Base-by-base conservation (phyloP, 2,888 invertebrate genomes). In the Stenodema calcarata region DNA sequence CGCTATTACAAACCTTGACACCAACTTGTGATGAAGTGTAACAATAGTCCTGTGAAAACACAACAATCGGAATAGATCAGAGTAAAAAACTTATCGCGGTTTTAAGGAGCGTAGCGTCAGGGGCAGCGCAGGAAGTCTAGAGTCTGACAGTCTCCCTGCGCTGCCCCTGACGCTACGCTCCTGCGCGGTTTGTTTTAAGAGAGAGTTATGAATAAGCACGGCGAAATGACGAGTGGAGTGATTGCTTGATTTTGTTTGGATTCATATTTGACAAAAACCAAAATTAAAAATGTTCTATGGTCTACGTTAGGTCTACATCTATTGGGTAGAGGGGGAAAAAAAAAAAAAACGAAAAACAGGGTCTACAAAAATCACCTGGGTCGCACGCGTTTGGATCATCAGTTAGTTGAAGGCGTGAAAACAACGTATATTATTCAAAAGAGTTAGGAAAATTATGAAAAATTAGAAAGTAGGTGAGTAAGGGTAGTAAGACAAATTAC, bases 21-120 rank as follows among this genome's bases (percentile, higher is more conserved):
- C 84, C 84, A 84, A 84, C 84, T 73, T 44, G 84, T 47, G 84
- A 84, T 73, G 84, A 44, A 73, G 18, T 84, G 84, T 84, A 84
- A 73, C 70, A 84, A 73, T 47, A 84, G 23, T 27, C 84, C 84
- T 84, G 84, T 2, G 41, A 82, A 62, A 82, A 69, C 23, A 82
- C 42, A 54, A 27, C 2, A 78, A 42, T n/a, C 27, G 78, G 70
- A 16, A 70, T 70, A 23, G 35, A 28, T 28, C 28, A 35, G 16
- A 16, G 27, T 18, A 70, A 27, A 75, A 28, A 75, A 75, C 30
- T 30, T 0, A 18, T 75, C 35, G 41, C 30, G 35, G 18, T 7
- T 62, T 62, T 62, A 11, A 16, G 54, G 7, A 50, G n/a, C n/a
- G n/a, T n/a, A n/a, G n/a, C n/a, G n/a, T n/a, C n/a, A n/a, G n/a